Percentiles rank a stretch among this genome's conserved stretches.
phyloP scores from a whole-genome alignment of 2,113 vertebrate species.

The Taurulus bubalis region DNA sequence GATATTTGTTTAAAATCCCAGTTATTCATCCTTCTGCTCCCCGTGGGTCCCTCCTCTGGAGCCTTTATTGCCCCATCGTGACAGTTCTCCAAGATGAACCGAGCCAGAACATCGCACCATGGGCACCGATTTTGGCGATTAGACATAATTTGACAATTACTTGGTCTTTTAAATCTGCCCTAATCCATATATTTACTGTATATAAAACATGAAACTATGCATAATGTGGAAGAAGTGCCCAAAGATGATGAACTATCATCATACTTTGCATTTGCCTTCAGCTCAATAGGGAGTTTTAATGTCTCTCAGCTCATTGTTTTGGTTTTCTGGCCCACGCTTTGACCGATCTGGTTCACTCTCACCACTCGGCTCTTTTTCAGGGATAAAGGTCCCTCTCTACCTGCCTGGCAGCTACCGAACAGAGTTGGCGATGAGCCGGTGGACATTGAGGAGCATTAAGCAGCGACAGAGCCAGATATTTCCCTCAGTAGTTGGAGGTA shows the following conservation, averaged over 20 bases:
- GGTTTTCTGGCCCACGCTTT: conserved; percentile 14
- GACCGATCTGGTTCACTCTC: neutral
- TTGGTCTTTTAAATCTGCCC: neutral
- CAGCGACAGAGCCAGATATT: neutral
- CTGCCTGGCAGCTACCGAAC: neutral
- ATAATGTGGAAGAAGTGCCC: neutral
- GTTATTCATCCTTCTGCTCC: too few relatives aligned
- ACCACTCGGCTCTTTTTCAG: neutral
- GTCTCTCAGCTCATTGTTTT: conserved; percentile 45
- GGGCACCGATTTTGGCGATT: neutral
- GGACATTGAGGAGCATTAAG: conserved; percentile 1
- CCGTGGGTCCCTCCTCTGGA: too few relatives aligned
- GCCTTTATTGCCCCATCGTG: too few relatives aligned
- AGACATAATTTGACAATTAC: neutral
- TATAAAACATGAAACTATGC: neutral
- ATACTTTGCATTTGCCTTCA: neutral
- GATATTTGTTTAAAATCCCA: too few relatives aligned
- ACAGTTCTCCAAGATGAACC: conserved; percentile 30
- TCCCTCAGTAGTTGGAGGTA: neutral
- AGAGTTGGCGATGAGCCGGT: neutral
- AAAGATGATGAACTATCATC: conserved; percentile 16
- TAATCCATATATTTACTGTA: neutral
- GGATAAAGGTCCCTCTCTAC: neutral
- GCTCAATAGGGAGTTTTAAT: conserved; percentile 20
- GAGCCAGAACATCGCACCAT: neutral